phyloP scores from a whole-genome alignment of 2,797 vertebrate species.

The Micropoecilia bifurca region DNA sequence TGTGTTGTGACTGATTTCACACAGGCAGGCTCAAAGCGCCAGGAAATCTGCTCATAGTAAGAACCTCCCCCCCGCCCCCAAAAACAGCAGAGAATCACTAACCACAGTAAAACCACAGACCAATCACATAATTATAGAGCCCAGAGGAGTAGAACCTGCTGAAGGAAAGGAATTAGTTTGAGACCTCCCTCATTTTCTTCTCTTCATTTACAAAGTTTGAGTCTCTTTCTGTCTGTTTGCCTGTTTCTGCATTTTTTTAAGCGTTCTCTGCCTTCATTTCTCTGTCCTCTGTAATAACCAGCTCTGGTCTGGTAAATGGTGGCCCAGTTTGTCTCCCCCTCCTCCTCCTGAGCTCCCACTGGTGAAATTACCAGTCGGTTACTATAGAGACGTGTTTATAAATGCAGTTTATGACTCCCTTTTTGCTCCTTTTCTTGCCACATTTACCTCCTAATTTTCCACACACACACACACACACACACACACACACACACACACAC shows the following conservation, averaged over 20 bases:
- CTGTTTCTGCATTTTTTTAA: constrained; percentile 17
- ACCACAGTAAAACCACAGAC: constrained; percentile 52
- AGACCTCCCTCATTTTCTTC: neutral
- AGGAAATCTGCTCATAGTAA: constrained; percentile 59
- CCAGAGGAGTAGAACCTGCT: constrained; percentile 56
- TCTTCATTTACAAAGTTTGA: constrained; percentile 29
- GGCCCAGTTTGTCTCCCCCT: constrained; percentile 62
- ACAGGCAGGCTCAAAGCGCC: constrained; percentile 56
- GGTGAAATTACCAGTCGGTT: constrained; percentile 82
- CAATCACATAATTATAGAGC: constrained; percentile 66
- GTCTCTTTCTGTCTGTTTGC: neutral
- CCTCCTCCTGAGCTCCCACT: constrained; percentile 44
- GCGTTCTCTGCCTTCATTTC: constrained; percentile 15
- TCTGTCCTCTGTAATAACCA: constrained; percentile 63
- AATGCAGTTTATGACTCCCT: constrained; percentile 81
- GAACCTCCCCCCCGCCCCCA: neutral
- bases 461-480: constrained; percentile 4
- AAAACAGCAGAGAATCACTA: constrained; percentile 52
- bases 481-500: too few relatives aligned
- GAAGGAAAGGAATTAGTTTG: constrained; percentile 20
- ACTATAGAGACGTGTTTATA: constrained; percentile 85
- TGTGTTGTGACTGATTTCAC: constrained; percentile 71
- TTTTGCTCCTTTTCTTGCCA: constrained; percentile 67
- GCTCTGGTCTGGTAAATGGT: constrained; percentile 70
- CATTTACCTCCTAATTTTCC: constrained; percentile 62